These are phyloP conservation scores for Lymantria dispar DNA, from an alignment of 2,888 invertebrate species.

Conservation along the genomic window DNA sequence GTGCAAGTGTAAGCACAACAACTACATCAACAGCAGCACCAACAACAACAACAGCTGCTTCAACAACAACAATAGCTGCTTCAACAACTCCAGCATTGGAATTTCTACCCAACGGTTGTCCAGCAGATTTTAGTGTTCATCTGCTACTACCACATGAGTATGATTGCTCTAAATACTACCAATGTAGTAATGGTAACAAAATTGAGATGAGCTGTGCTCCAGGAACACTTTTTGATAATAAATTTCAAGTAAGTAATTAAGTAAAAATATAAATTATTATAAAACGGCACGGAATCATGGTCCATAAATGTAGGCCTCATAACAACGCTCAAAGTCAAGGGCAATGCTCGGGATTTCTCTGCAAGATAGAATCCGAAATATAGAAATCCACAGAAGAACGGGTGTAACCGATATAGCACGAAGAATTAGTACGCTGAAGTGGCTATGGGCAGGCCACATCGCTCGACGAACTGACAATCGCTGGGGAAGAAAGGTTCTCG, in stretches of 20 bases:
- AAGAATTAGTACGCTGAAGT: too few species aligned
- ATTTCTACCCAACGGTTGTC: constrained; percentile 39
- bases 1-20: constrained; percentile 1
- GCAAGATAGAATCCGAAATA: too few species aligned
- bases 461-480: too few species aligned
- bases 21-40: not conserved
- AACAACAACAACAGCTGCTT: not conserved
- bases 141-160: constrained; percentile 21
- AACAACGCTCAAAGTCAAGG: too few species aligned
- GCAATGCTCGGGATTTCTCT: too few species aligned
- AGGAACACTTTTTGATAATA: constrained; percentile 17
- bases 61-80: constrained; percentile 6
- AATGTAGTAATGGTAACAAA: constrained; percentile 25
- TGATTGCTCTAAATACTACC: constrained; percentile 30
- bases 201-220: constrained; percentile 12
- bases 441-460: too few species aligned
- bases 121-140: constrained; percentile 18
- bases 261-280: too few species aligned
- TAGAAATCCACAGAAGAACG: too few species aligned
- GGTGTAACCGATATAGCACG: too few species aligned
- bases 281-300: too few species aligned
- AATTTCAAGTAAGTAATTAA: constrained; percentile 12
- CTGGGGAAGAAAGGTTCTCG: too few species aligned
- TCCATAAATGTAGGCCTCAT: too few species aligned
- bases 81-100: constrained; percentile 1